These are phyloP conservation scores for Athalia rosae DNA, from an alignment of 2,888 invertebrate species.

Conservation along the genomic window DNA sequence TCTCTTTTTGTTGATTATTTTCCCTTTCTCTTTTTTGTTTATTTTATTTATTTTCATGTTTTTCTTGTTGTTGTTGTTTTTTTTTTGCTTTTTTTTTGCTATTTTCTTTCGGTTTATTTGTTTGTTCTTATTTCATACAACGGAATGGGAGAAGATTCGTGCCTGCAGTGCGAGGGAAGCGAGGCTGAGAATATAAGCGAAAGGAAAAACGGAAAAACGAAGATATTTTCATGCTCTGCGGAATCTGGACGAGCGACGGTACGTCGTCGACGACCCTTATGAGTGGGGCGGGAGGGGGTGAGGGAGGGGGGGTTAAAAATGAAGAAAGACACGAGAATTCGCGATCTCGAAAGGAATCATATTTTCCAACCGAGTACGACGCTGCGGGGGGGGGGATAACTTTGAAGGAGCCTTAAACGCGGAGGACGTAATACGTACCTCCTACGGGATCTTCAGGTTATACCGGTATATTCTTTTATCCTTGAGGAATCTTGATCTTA, in stretches of 20 bases:
- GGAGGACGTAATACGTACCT: neutral
- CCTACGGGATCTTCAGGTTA: neutral
- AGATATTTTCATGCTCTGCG: too few species aligned
- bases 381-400: slow-evolving; percentile 2
- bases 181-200: neutral
- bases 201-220: too few species aligned
- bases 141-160: neutral
- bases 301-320: too few species aligned
- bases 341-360: slow-evolving; percentile 10
- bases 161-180: neutral
- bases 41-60: slow-evolving; percentile 43
- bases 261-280: too few species aligned
- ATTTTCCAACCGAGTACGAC: slow-evolving; percentile 2
- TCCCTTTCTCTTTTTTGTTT: slow-evolving; percentile 47
- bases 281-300: too few species aligned
- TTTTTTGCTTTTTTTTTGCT: slow-evolving; percentile 14
- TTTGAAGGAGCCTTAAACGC: slow-evolving; percentile 31
- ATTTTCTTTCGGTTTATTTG: neutral
- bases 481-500: slow-evolving; percentile 36
- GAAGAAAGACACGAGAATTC: too few species aligned
- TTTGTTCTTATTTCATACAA: neutral
- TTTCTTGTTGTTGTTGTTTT: slow-evolving; percentile 38
- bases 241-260: too few species aligned
- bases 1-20: slow-evolving; percentile 47
- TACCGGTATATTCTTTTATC: slow-evolving; percentile 23